Evolutionary conservation across 2,888 invertebrate species (phyloP), one percentile per base, ranked within the genome.

Genomic region (Pseudanteris insignis): DNA sequence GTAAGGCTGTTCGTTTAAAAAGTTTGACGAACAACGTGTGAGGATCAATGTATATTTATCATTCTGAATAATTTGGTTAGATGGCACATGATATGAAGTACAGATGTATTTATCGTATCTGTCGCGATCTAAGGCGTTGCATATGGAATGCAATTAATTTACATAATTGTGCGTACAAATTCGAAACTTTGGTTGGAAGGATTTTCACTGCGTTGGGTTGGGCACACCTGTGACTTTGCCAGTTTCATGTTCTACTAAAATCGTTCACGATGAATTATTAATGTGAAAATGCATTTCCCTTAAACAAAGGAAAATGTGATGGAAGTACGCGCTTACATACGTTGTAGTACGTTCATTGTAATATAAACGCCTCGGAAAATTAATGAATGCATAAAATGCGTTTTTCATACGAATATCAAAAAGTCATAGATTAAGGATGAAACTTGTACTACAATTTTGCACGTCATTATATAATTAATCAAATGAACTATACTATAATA

Each of bases 131-230:
- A 41, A 58, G 54, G 44, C 40, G 58, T 63, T 63, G 58, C 50
- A 63, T 54, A 58, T 54, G 58, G 44, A 58, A 63, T 58, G 48
- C 50, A 53, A 53, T 54, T 58, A 47, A 63, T 63, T 63, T 63
- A 21, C 63, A 63, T 63, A 58, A 63, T 58, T 58, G 63, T 54
- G 58, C 53, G 48, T 58, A 50, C 63, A 63, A 58, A 58, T 58
- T 58, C 48, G 43, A 34, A 63, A 63, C 58, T 63, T 63, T 58
- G 54, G 58, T 53, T 37, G 24, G 37, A 44, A 63, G 53, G 63
- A 63, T 62, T 62, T 51, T 57, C 51, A 2, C 36, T 40, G 46
- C 50, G 51, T 51, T 34, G 26, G 46, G 37, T 32, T 38, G 12
- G 43, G 32, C 32, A 34, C 50, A 41, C 38, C 44, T 48, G 43